phyloP scores from a whole-genome alignment of 2,797 vertebrate species.

The Gallirallus australis region DNA sequence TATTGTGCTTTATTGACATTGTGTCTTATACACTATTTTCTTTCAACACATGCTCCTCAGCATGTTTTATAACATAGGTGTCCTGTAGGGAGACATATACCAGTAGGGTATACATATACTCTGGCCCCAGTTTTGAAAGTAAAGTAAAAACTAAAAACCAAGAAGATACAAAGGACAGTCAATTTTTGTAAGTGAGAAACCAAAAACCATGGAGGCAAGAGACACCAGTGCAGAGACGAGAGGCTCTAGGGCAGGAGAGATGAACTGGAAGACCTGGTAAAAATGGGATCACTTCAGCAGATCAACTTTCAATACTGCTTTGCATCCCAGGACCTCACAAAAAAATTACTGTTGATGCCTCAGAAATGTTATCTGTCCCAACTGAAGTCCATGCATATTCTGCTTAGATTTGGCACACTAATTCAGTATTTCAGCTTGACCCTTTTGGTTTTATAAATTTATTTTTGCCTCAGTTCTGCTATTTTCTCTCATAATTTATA shows the following conservation, averaged over 20 bases:
- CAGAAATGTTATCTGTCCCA: background rate
- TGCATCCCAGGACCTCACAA: background rate
- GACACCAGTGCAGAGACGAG: background rate
- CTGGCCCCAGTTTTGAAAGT: background rate
- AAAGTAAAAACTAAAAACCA: background rate
- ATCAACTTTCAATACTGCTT: background rate
- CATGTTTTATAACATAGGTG: background rate
- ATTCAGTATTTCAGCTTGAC: background rate
- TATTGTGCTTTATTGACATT: background rate
- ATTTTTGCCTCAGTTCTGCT: background rate
- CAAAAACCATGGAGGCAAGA: background rate
- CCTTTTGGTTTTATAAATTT: background rate
- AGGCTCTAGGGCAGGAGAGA: background rate
- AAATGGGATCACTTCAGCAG: background rate
- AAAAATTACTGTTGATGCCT: background rate
- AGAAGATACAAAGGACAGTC: background rate
- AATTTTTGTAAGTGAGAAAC: background rate
- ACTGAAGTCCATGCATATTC: background rate
- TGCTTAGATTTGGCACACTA: background rate
- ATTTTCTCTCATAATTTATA: background rate
- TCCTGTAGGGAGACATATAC: too few relatives aligned
- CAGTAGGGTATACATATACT: background rate
- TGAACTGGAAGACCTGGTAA: background rate
- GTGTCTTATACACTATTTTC: background rate
- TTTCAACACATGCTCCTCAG: background rate